phyloP scores from a whole-genome alignment of 1,140 invertebrate genomes.

The Drosophila ironensis region DNA sequence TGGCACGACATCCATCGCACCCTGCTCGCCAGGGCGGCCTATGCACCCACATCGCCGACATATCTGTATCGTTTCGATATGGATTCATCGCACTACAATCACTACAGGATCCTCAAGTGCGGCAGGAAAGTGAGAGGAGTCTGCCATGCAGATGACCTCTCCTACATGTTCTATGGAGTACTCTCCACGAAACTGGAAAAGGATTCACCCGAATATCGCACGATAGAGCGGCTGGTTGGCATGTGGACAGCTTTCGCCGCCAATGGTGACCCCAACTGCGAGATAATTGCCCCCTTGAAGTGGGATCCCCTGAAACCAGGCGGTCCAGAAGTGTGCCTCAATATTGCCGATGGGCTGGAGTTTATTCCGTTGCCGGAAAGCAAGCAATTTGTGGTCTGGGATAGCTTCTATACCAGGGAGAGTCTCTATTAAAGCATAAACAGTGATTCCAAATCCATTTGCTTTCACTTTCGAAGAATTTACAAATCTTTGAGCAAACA shows the following conservation, averaged over 20 bases:
- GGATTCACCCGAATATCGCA: conserved; percentile 60
- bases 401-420: conserved; percentile 70
- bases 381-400: conserved; percentile 82
- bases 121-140: conserved; percentile 69
- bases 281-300: conserved; percentile 28
- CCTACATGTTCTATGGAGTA: conserved; percentile 84
- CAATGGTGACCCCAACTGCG: conserved; percentile 72
- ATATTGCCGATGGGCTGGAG: conserved; percentile 78
- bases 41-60: conserved; percentile 69
- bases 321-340: conserved; percentile 67
- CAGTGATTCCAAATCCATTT: no score
- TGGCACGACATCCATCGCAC: conserved; percentile 80
- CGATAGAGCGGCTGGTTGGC: conserved; percentile 73
- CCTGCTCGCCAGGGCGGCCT: conserved; percentile 52
- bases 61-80: conserved; percentile 83
- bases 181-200: conserved; percentile 78
- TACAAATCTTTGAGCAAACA: no score
- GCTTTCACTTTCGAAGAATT: background rate
- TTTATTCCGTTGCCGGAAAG: conserved; percentile 77
- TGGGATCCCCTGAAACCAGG: conserved; percentile 63
- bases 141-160: conserved; percentile 86
- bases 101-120: conserved; percentile 63
- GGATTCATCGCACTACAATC: conserved; percentile 69
- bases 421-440: conserved; percentile 44
- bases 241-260: conserved; percentile 82